Base-by-base conservation (phyloP, 1,140 invertebrate genomes). In the Ips typographus region DNA sequence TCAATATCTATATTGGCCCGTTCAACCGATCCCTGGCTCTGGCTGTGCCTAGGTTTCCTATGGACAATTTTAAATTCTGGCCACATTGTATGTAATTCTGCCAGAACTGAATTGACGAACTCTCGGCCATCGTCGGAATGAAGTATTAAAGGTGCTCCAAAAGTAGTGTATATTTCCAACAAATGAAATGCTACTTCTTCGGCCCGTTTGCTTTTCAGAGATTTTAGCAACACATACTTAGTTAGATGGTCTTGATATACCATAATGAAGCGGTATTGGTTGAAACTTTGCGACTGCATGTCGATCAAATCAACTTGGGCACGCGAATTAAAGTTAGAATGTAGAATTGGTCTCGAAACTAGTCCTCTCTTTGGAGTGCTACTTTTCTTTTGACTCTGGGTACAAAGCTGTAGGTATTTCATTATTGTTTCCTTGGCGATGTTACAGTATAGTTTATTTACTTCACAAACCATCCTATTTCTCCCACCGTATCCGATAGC, bases 401-500 rank as follows among this genome's bases (percentile, higher is more conserved):
- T 51, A 43, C 66, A 69, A 7, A 72, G 40, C 53, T 6, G 8
- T 40, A 69, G 57, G 41, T 72, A 72, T n/a, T 51, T 3, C 65
- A 72, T 69, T 49, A 71, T 60, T 36, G 47, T 61, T 58, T 73
- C 72, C 8, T 36, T 53, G 3, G 72, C 71, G 39, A 73, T 65
- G 41, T 73, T 73, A n/a, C 51, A 53, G 55, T 72, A 72, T 37
- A 59, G 41, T 36, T 65, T 67, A 22, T 72, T 51, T 8, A 72
- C 6, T 68, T 73, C 52, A 8, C 39, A 38, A 37, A 62, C 39
- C 70, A 73, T 71, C 22, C 72, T 2, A 38, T 71, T 71, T 41
- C 72, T n/a, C 4, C 70, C 70, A 7, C 72, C 70, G 42, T 71
- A 64, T 7, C 70, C 70, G 37, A 64, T 73, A 5, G 59, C 41